Evolutionary conservation across 2,888 invertebrate genomes (phyloP).

Genomic region (Ormyrus thymus): DNA sequence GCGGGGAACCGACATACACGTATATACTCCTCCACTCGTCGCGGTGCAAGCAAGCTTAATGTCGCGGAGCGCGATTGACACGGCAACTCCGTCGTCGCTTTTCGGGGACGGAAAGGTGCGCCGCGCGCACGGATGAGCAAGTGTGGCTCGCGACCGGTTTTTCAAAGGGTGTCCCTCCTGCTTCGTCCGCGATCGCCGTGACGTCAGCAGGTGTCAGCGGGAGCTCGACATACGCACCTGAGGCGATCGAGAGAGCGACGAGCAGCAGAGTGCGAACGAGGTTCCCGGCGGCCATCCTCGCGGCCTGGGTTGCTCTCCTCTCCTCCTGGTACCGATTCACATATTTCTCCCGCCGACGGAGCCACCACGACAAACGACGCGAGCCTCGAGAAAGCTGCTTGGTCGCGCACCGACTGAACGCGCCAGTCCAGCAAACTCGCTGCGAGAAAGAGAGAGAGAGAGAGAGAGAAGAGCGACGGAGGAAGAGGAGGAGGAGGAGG

Average conservation of each 20-base stretch:
- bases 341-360: background rate
- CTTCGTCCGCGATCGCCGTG: conserved; percentile 10
- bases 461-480: background rate
- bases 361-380: background rate
- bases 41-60: background rate
- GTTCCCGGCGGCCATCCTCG: conserved; percentile 6
- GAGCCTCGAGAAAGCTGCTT: background rate
- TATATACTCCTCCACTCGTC: no score
- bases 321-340: conserved; percentile 13
- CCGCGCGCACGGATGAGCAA: conserved; percentile 13
- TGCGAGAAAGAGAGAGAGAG: background rate
- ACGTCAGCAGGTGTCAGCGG: conserved; percentile 7
- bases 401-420: background rate
- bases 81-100: background rate
- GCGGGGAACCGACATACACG: no score
- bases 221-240: conserved; percentile 17
- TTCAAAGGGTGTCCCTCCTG: conserved; percentile 27
- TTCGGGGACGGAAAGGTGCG: conserved; percentile 19
- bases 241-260: background rate
- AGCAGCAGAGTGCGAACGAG: conserved; percentile 22
- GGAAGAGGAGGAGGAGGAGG: background rate
- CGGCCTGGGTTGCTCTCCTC: background rate
- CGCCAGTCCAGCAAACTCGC: background rate
- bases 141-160: conserved; percentile 23
- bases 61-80: background rate